Evolutionary conservation across 2,888 invertebrate genomes (phyloP).

Genomic region (Agapetus fuscipes): DNA sequence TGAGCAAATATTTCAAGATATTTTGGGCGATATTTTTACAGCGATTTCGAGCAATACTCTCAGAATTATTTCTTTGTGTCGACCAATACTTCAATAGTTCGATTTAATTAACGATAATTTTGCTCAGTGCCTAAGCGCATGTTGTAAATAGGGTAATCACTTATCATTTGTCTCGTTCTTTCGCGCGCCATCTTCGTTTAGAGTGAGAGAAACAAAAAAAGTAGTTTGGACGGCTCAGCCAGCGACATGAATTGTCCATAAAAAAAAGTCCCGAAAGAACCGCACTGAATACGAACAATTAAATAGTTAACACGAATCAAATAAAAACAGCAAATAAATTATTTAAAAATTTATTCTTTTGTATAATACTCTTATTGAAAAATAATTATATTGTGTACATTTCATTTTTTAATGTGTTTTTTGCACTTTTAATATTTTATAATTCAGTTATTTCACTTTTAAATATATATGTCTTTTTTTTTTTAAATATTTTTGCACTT

Average conservation of each 20-base stretch:
- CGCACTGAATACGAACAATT: conserved; percentile 20
- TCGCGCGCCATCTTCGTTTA: too few species aligned
- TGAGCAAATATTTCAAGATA: too few species aligned
- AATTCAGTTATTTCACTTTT: too few species aligned
- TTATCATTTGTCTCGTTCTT: conserved; percentile 4
- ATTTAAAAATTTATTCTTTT: too few species aligned
- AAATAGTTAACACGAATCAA: conserved; percentile 13
- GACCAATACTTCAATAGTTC: background rate
- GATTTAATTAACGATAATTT: background rate
- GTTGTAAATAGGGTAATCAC: conserved; percentile 4
- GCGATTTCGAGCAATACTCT: background rate
- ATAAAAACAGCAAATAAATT: conserved; percentile 8
- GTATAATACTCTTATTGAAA: too few species aligned
- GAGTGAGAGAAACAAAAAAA: conserved; percentile 5
- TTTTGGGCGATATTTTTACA: too few species aligned
- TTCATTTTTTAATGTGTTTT: too few species aligned
- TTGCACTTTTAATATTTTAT: too few species aligned
- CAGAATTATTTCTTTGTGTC: background rate
- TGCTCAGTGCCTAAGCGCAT: conserved; percentile 1
- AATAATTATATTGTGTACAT: too few species aligned
- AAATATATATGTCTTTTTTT: too few species aligned
- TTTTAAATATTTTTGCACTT: too few species aligned
- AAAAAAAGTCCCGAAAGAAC: conserved; percentile 20
- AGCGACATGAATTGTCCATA: conserved; percentile 6
- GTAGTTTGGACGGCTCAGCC: conserved; percentile 18